These are phyloP conservation scores for Patella pellucida DNA, from an alignment of 2,888 invertebrate species.

Conservation along the genomic window DNA sequence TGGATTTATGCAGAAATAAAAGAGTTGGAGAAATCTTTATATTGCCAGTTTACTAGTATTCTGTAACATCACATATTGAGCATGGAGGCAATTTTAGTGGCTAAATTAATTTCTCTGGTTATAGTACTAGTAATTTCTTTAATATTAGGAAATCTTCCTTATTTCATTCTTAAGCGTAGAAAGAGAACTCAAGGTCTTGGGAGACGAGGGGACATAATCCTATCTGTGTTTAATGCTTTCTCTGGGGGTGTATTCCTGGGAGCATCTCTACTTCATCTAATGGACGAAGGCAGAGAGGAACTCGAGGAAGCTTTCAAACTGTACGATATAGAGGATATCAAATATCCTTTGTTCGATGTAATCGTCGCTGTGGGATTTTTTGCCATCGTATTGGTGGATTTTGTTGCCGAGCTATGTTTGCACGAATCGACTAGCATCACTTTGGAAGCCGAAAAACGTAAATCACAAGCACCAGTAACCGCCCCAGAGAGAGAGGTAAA, in stretches of 20 bases:
- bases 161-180: conserved; percentile 2
- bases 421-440: background rate
- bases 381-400: conserved; percentile 59
- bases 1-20: no score
- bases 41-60: no score
- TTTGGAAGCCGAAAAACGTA: conserved; percentile 1
- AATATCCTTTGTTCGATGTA: conserved; percentile 65
- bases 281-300: conserved; percentile 61
- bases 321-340: background rate
- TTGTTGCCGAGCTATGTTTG: background rate
- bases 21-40: no score
- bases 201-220: conserved; percentile 11
- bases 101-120: conserved; percentile 8
- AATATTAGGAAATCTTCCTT: conserved; percentile 12
- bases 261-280: conserved; percentile 63
- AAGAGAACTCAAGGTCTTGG: background rate
- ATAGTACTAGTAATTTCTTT: conserved; percentile 15
- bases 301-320: conserved; percentile 35
- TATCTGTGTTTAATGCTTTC: conserved; percentile 47
- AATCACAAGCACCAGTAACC: background rate
- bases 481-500: background rate
- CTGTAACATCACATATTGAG: background rate
- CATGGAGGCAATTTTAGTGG: background rate
- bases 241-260: conserved; percentile 68
- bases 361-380: conserved; percentile 64